Conservation (phyloP, 1,140 invertebrate genomes). For the Drosophila parabipectinata region DNA sequence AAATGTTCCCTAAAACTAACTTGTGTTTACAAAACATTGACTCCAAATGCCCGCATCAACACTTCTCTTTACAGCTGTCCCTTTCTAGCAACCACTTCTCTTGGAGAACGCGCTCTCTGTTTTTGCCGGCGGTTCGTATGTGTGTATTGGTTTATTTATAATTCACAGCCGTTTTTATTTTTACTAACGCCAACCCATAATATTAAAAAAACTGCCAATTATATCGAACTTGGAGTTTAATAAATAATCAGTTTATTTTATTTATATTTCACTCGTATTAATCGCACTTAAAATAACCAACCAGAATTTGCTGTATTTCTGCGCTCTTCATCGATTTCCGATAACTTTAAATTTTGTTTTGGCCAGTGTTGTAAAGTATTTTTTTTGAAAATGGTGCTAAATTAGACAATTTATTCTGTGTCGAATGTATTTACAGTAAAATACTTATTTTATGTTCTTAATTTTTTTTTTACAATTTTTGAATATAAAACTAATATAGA, state of each 20-base stretch:
- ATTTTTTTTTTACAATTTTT: too few species aligned
- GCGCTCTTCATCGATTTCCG: constrained; percentile 2
- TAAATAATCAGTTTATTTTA: neutral
- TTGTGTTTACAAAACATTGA: neutral
- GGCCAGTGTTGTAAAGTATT: neutral
- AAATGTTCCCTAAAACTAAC: neutral
- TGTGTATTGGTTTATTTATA: constrained; percentile 74
- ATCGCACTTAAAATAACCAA: neutral
- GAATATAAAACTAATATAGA: too few species aligned
- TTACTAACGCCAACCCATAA: neutral
- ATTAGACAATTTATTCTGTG: neutral
- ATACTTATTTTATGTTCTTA: too few species aligned
- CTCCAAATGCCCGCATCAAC: neutral
- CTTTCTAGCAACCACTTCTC: neutral
- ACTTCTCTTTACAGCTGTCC: constrained; percentile 3
- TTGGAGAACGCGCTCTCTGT: constrained; percentile 54
- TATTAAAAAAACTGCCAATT: too few species aligned
- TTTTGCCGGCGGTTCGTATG: constrained; percentile 67
- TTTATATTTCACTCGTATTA: neutral
- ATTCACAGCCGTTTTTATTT: constrained; percentile 42
- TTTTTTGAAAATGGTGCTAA: neutral
- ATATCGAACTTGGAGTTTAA: too few species aligned
- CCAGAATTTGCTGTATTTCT: neutral
- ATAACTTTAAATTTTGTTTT: neutral
- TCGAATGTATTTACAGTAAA: too few species aligned